Base-by-base conservation (phyloP, 1,140 invertebrate species). In the Leptinotarsa undecemlineata region DNA sequence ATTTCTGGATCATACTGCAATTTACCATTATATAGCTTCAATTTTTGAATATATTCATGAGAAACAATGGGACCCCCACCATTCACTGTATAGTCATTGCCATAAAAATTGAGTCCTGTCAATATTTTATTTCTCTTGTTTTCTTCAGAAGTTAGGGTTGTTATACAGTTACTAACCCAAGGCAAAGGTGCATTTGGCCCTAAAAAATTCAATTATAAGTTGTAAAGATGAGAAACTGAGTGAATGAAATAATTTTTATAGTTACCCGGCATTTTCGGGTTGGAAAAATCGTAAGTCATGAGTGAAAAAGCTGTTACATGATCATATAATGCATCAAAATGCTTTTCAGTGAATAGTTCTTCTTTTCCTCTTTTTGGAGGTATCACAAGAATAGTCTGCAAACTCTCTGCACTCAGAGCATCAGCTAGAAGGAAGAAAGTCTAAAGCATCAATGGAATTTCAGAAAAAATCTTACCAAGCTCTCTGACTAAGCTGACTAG, bases 231-330 rank as follows among this genome's bases (percentile, higher is more conserved):
- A 42, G 8, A 11, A 42, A 42, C 33, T 42, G 33, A 51, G 66
- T 8, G 51, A 61, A 42, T 67, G 17, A 51, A 57, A 60, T 74
- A 21, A 63, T 64, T 63, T 68, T 72, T 68, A 80, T 81, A 63
- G 61, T 78, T 82, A 88, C 94, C 94, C 76, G 94, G 94, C 80
- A 91, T 90, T 83, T 94, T 91, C 14, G 92, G 87, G 86, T 86
- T 94, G 26, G 96, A 97, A 85, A 91, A 98, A 85, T 98, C 97
- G 85, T 98, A 98, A 1, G 96, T 98, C 96, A 98, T 97, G 1
- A 98, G 87, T 60, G 95, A 97, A 83, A 98, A 96, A 69, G 90
- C 92, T 81, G 93, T 92, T 3, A 98, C 89, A 85, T 92, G 87
- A 42, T 92, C 88, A 78, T 91, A 90, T 15, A 98, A 87, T 61